A percentile compares a stretch with the other conserved stretches of the same genome.
Conservation (phyloP, 2,797 vertebrate genomes). For the Hyperoplus immaculatus region DNA sequence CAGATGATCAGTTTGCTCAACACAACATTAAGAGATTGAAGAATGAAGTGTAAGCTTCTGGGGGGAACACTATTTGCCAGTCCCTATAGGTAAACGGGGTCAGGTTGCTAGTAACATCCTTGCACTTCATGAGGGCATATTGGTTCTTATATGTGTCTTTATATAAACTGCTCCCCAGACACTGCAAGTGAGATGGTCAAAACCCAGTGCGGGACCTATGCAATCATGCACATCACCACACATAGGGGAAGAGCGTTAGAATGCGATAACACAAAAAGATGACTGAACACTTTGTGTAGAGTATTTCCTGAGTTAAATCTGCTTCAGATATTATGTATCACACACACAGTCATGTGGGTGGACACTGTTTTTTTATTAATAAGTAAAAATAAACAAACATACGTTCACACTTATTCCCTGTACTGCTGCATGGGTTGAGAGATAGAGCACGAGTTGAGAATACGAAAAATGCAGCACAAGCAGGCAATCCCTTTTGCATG, state of each 20-base stretch:
- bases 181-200: conserved; percentile 1
- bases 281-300: background rate
- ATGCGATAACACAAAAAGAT: background rate
- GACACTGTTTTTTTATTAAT: conserved; percentile 10
- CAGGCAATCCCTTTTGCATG: conserved; percentile 43
- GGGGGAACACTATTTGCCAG: background rate
- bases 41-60: conserved; percentile 19
- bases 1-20: conserved; percentile 32
- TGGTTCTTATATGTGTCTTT: conserved; percentile 31
- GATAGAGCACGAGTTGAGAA: conserved; percentile 21
- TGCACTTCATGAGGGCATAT: background rate
- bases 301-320: background rate
- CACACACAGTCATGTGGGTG: background rate
- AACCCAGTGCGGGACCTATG: conserved; percentile 11
- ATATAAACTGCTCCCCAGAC: conserved; percentile 12
- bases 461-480: conserved; percentile 36
- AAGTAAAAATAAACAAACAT: background rate
- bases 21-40: conserved; percentile 27
- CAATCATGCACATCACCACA: background rate
- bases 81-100: conserved; percentile 6
- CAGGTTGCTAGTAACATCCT: background rate
- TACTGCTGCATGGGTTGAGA: conserved; percentile 27
- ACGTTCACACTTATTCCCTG: background rate
- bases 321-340: background rate
- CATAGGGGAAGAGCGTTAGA: background rate